phyloP scores from a whole-genome alignment of 2,888 invertebrate genomes.

The Nezara viridula region DNA sequence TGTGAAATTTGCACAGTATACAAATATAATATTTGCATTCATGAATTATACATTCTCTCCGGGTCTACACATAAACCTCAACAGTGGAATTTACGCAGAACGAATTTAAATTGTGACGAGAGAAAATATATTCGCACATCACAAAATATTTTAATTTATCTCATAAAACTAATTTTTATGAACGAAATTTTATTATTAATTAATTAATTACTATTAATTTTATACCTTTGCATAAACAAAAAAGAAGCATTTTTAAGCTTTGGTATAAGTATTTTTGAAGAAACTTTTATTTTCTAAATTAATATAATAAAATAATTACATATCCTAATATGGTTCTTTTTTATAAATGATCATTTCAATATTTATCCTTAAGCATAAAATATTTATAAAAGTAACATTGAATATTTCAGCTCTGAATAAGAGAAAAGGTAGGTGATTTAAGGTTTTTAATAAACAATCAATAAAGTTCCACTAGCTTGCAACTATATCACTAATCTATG shows the following conservation, averaged over 20 bases:
- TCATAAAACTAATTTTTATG: not conserved
- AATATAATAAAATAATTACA: too few species aligned
- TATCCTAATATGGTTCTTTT: too few species aligned
- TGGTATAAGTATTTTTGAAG: too few species aligned
- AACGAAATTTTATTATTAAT: not conserved
- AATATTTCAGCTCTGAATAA: not conserved
- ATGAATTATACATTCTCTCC: not conserved
- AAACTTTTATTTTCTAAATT: too few species aligned
- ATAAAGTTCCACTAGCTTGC: too few species aligned
- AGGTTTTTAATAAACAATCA: too few species aligned
- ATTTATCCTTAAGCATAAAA: not conserved
- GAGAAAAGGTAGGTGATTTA: not conserved
- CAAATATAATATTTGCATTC: constrained; percentile 11
- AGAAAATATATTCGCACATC: not conserved
- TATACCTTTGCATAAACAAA: too few species aligned
- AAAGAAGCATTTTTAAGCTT: too few species aligned
- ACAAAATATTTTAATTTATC: not conserved
- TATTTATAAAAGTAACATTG: not conserved
- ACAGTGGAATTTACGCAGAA: not conserved
- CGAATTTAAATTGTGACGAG: not conserved
- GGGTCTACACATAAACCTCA: not conserved
- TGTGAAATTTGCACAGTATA: not conserved
- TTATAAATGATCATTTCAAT: too few species aligned
- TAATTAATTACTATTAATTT: too few species aligned
- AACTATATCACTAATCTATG: too few species aligned